Evolutionary conservation across 2,797 vertebrate species (phyloP).

Genomic region (Rhabdomys pumilio): DNA sequence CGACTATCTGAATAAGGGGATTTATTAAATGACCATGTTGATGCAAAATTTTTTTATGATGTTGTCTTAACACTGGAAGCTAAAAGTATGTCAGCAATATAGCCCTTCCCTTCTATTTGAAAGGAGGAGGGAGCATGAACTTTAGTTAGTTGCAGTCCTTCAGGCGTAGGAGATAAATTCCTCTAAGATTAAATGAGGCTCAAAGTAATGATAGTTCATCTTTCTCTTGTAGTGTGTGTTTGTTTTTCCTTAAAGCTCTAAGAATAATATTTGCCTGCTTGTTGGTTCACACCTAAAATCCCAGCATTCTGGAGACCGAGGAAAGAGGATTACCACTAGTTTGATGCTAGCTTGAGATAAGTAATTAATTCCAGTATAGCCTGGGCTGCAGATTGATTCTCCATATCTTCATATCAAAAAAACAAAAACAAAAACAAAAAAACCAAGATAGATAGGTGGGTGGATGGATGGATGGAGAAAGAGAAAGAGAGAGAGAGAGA

Average conservation of each 20-base stretch:
- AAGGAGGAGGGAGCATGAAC: constrained; percentile 69
- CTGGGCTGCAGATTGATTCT: not conserved
- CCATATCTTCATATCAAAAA: not conserved
- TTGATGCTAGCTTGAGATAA: not conserved
- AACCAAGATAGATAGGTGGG: not conserved
- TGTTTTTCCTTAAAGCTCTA: not conserved
- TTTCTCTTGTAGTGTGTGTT: not conserved
- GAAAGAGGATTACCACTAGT: not conserved
- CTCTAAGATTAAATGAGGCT: constrained; percentile 66
- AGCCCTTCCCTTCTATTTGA: constrained; percentile 66
- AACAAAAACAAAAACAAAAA: not conserved
- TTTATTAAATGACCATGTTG: constrained; percentile 37
- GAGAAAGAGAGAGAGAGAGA: not conserved
- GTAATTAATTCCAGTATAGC: not conserved
- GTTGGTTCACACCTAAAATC: not conserved
- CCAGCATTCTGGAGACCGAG: not conserved
- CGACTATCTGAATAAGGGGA: not conserved
- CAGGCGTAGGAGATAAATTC: constrained; percentile 79
- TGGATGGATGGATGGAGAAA: not conserved
- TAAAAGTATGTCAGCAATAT: constrained; percentile 41
- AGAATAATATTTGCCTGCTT: not conserved
- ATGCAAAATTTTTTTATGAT: constrained; percentile 45
- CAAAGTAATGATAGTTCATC: constrained; percentile 54
- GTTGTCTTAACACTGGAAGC: constrained; percentile 61
- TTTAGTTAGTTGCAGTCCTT: constrained; percentile 78